These are phyloP conservation scores for Cotesia chilonis DNA, from an alignment of 1,140 invertebrate species.

Conservation along the genomic window DNA sequence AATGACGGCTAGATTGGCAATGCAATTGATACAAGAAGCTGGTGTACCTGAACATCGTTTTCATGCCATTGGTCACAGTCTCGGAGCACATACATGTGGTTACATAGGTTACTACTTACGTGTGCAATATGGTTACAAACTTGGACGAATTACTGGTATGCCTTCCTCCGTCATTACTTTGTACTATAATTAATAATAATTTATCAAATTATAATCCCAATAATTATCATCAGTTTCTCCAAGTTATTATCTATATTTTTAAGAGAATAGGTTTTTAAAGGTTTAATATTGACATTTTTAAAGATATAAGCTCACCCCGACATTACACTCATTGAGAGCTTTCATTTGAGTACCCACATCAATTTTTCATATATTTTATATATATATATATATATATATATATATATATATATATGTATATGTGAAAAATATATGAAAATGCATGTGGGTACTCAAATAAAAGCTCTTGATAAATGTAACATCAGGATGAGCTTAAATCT, in stretches of 20 bases:
- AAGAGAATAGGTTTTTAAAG: too few relatives aligned
- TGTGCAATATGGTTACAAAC: slow-evolving; percentile 48
- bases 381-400: too few relatives aligned
- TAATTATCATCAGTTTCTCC: background rate
- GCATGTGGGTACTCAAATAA: too few relatives aligned
- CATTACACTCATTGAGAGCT: too few relatives aligned
- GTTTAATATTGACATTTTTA: too few relatives aligned
- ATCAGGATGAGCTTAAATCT: too few relatives aligned
- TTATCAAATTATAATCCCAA: slow-evolving; percentile 16
- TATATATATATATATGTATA: too few relatives aligned
- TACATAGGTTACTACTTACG: slow-evolving; percentile 80
- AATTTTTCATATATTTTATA: too few relatives aligned
- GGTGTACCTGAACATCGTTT: slow-evolving; percentile 54
- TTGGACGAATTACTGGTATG: slow-evolving; percentile 69
- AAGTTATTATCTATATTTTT: background rate
- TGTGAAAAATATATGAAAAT: too few relatives aligned
- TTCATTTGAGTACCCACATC: too few relatives aligned
- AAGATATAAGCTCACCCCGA: too few relatives aligned
- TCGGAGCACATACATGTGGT: slow-evolving; percentile 86
- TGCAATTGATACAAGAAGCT: slow-evolving; percentile 61
- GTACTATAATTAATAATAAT: background rate
- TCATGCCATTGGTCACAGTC: slow-evolving; percentile 90
- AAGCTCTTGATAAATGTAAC: too few relatives aligned
- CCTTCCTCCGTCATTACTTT: background rate
- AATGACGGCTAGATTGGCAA: slow-evolving; percentile 79